A percentile compares a stretch with the other conserved stretches of the same genome.
These are phyloP conservation scores for Morone saxatilis DNA, from an alignment of 2,113 vertebrate genomes.

Conservation along the genomic window DNA sequence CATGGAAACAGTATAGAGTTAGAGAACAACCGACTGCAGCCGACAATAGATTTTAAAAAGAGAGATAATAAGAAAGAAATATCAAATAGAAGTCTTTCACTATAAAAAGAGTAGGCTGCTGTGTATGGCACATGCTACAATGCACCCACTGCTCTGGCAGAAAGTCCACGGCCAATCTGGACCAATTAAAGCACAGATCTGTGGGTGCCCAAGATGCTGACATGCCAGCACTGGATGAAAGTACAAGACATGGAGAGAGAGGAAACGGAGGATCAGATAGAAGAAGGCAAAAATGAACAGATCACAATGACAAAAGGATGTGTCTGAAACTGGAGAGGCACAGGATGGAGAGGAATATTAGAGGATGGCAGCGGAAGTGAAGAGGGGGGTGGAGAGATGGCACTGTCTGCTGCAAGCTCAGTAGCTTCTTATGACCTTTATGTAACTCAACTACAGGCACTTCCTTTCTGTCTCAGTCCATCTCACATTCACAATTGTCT, in stretches of 20 bases:
- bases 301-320: conserved; percentile 70
- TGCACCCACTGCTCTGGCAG: conserved; percentile 50
- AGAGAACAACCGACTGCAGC: conserved; percentile 49
- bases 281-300: conserved; percentile 48
- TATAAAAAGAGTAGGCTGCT: background rate
- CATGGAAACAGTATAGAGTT: conserved; percentile 74
- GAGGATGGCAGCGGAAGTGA: conserved; percentile 57
- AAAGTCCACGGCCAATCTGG: conserved; percentile 63
- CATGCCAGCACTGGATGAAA: conserved; percentile 38
- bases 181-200: conserved; percentile 74
- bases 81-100: background rate
- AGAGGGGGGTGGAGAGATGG: conserved; percentile 1
- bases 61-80: conserved; percentile 9
- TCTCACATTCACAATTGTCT: conserved; percentile 45
- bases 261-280: conserved; percentile 68
- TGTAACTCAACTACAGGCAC: conserved; percentile 61
- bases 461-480: conserved; percentile 38
- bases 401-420: conserved; percentile 52
- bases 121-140: conserved; percentile 32
- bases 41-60: conserved; percentile 49
- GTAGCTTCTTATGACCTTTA: conserved; percentile 73
- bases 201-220: conserved; percentile 57
- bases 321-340: conserved; percentile 73
- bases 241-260: conserved; percentile 46
- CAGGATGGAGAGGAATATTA: conserved; percentile 59